Evolutionary conservation across 2,797 vertebrate genomes (phyloP).

Genomic region (Dallia pectoralis): DNA sequence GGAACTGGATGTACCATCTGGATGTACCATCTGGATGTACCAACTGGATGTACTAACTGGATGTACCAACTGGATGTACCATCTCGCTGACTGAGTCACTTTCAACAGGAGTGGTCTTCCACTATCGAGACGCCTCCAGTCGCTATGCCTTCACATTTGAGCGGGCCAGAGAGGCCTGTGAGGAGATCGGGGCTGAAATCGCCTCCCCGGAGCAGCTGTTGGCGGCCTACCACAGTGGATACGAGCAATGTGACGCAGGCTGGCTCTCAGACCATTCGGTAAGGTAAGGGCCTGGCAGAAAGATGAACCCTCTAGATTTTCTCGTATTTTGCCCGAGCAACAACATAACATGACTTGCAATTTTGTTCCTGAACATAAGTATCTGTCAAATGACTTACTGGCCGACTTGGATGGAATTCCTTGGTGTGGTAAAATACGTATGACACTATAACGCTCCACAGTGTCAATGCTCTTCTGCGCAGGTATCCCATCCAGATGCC

Average conservation of each 20-base stretch:
- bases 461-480: constrained; percentile 8
- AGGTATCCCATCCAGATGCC: constrained; percentile 94
- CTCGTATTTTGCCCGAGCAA: neutral
- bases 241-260: constrained; percentile 92
- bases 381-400: too few relatives aligned
- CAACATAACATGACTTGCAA: neutral
- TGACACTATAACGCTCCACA: neutral
- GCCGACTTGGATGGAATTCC: neutral
- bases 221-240: constrained; percentile 86
- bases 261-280: constrained; percentile 93
- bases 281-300: constrained; percentile 70
- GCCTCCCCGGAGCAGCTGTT: constrained; percentile 89
- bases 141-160: constrained; percentile 87
- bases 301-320: neutral
- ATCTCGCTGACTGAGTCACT: neutral
- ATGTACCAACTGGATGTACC: constrained; percentile 25
- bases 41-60: too few relatives aligned
- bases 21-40: too few relatives aligned
- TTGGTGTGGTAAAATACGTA: neutral
- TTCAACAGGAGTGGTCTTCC: constrained; percentile 89
- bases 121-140: constrained; percentile 85
- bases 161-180: constrained; percentile 80
- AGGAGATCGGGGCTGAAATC: constrained; percentile 81
- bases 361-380: too few relatives aligned
- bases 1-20: too few relatives aligned